A percentile compares a stretch with the other conserved stretches of the same genome.
These are phyloP conservation scores for Camponotus pennsylvanicus DNA, from an alignment of 1,140 invertebrate genomes.

Conservation along the genomic window DNA sequence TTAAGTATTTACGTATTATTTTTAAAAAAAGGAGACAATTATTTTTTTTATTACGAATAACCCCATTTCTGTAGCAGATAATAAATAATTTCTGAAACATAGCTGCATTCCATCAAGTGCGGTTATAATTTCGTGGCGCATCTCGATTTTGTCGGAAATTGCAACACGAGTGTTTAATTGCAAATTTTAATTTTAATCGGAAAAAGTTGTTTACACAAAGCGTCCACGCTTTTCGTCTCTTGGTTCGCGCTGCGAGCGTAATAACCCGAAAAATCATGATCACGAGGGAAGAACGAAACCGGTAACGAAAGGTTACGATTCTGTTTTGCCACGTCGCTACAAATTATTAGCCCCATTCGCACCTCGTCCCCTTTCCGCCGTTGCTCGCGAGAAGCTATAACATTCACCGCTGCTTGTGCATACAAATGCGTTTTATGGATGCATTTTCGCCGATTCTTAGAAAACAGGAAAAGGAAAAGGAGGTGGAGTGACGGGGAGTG, in stretches of 20 bases:
- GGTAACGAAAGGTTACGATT: slow-evolving; percentile 43
- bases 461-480: neutral
- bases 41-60: neutral
- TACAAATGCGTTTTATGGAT: slow-evolving; percentile 44
- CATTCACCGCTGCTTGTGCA: slow-evolving; percentile 26
- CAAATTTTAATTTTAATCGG: slow-evolving; percentile 21
- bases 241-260: neutral
- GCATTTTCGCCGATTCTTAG: slow-evolving; percentile 35
- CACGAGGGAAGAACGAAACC: neutral
- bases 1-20: neutral
- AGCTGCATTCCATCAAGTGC: neutral
- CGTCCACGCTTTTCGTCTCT: slow-evolving; percentile 7
- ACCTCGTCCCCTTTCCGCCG: neutral
- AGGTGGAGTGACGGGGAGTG: neutral
- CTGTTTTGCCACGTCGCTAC: slow-evolving; percentile 38
- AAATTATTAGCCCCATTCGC: slow-evolving; percentile 51
- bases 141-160: neutral
- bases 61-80: neutral
- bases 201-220: slow-evolving; percentile 18
- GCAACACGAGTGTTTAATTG: neutral
- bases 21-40: neutral
- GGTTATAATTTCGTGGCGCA: neutral
- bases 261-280: neutral
- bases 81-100: neutral
- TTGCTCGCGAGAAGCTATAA: slow-evolving; percentile 35